Conservation (phyloP, 2,888 invertebrate genomes). For the Kuschelorhynchus macadamiae region DNA sequence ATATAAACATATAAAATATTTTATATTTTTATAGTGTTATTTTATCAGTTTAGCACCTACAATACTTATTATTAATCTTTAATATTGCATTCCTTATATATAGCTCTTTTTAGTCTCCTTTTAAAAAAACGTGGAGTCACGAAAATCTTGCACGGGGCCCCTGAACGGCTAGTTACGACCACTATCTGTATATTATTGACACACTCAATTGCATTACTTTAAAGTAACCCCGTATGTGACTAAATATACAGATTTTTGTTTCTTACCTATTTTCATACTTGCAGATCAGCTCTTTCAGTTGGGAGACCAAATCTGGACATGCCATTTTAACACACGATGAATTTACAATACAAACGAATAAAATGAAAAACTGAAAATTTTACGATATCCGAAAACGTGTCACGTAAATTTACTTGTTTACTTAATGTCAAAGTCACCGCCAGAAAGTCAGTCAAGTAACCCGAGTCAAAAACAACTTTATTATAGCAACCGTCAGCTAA, state of each 20-base stretch:
- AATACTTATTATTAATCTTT: no score
- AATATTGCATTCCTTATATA: no score
- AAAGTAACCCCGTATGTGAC: conserved; percentile 5
- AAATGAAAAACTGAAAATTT: conserved; percentile 22
- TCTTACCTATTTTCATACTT: conserved; percentile 39
- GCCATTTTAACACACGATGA: conserved; percentile 37
- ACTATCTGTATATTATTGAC: no score
- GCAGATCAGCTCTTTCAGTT: conserved; percentile 29
- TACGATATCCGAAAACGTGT: conserved; percentile 3
- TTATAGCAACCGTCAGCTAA: conserved; percentile 23
- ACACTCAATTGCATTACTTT: background rate
- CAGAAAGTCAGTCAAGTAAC: conserved; percentile 6
- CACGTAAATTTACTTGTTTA: conserved; percentile 26
- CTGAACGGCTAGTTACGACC: no score
- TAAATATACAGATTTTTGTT: background rate
- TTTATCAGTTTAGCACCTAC: no score
- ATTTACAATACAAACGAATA: background rate
- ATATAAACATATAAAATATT: no score
- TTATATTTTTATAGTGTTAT: no score
- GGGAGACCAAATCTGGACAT: conserved; percentile 28
- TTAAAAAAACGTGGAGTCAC: no score
- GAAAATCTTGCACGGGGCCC: no score
- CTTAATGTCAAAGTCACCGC: no score
- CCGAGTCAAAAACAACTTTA: conserved; percentile 22
- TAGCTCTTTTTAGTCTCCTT: no score